Evolutionary conservation across 2,113 vertebrate genomes (phyloP), one percentile per base, ranked within the genome.

Genomic region (Chiloscyllium plagiosum): DNA sequence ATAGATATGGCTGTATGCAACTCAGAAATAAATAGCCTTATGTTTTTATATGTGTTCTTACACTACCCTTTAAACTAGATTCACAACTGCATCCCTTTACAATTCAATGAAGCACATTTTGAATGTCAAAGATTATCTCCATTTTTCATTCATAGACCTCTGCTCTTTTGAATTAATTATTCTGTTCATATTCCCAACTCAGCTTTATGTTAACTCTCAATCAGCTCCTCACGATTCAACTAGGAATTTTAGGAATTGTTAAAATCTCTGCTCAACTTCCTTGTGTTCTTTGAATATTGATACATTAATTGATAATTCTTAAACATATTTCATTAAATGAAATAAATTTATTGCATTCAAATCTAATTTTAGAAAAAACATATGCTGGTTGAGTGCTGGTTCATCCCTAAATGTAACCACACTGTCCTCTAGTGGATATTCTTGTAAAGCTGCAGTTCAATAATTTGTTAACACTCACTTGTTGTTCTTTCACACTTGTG

Each of bases 361-460:
- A 83, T 83, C 37, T 83, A 83, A 83, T 47, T 83, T 83, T 83
- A 83, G 80, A 47, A 42, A 42, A 37, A 37, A 83, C 3, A 4
- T 26, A 12, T 26, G 22, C 42, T 50, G 19, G 50, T 15, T 8
- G 24, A 56, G 24, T 8, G 24, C 47, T 37, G 20, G 13, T 92
- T 19, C 37, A 37, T 66, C 65, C 10, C 33, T 37, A 22, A 93
- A 66, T 66, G 89, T 93, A 17, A 2, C 89, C 17, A 66, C n/a
- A 93, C 61, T 93, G 89, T 17, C 89, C 61, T 66, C 89, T 93
- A 42, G 89, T 93, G 89, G 89, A n/a, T 33, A 42, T 66, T 65
- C 33, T n/a, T n/a, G 2, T 15, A 92, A 61, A 29, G 33, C 33
- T 65, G 29, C 26, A 92, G 15, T 61, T 90, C 87, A 65, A 90